Base-by-base conservation (phyloP, 37 sponge, comb jelly and placozoan species). In the Beroe forskalii region DNA sequence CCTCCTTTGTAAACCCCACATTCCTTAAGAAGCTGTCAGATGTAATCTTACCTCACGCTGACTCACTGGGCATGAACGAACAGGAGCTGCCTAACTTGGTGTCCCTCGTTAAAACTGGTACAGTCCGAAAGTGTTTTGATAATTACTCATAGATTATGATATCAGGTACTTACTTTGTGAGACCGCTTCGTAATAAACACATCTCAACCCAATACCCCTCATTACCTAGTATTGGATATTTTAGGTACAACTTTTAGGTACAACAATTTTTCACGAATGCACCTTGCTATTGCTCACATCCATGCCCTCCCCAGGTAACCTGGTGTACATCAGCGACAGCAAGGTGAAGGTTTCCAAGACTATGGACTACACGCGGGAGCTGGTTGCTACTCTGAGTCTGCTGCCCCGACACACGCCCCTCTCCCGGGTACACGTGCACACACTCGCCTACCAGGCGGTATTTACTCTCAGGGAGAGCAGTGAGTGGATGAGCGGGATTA, bases 31-130 rank as follows among this genome's bases (percentile, higher is more conserved):
- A 92, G 40, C 91, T 95, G 22, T 23, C 92, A 20, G 66, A 92
- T 1, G 76, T 92, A 62, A 67, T 95, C 1, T 55, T 95, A 22
- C 95, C 95, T 1, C 91, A 95, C 90, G 91, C 89, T 0, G 95
- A 95, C 89, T 95, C 95, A 0, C 0, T 95, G 27, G 95, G 95
- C 2, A 95, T 95, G 95, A 95, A 95, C 42, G 95, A 95, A 91
- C 95, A 95, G 69, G 95, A 95, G 67, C 92, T 95, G 1, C 93
- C 94, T n/a, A 92, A 93, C 90, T 89, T 95, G 0, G 62, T 63
- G 9, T 86, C 76, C 31, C 67, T 95, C 8, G 40, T 92, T 0
- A 40, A 67, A 40, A 4, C 42, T 41, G 93, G 92, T 20, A 93
- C 76, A 35, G 38, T n/a, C n/a, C n/a, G n/a, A n/a, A n/a, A n/a